Conservation (phyloP, 1,140 invertebrate genomes). For the Rhagoletis zephyria region DNA sequence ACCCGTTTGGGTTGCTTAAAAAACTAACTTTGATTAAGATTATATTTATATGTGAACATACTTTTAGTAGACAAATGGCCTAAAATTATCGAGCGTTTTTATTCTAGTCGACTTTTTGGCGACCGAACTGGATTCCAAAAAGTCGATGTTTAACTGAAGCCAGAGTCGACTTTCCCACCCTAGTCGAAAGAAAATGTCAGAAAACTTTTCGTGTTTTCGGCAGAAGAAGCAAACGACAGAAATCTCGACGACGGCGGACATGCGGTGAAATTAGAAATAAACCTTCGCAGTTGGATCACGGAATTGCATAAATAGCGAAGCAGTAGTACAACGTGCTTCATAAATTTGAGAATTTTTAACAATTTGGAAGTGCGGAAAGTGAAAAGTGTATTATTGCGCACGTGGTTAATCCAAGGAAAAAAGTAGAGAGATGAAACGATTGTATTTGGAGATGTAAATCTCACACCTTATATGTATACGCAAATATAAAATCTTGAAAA, state of each 20-base stretch:
- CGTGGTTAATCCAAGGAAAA: neutral
- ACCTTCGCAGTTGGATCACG: constrained; percentile 19
- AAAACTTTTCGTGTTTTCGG: neutral
- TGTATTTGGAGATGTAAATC: neutral
- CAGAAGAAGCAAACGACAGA: neutral
- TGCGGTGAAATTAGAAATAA: constrained; percentile 42
- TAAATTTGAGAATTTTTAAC: neutral
- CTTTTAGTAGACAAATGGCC: too few relatives aligned
- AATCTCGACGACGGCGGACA: neutral
- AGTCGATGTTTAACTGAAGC: too few relatives aligned
- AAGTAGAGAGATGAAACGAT: neutral
- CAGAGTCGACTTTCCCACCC: too few relatives aligned
- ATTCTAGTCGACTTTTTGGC: too few relatives aligned
- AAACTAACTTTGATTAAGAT: too few relatives aligned
- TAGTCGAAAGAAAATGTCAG: neutral
- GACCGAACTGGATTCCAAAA: too few relatives aligned
- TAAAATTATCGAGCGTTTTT: too few relatives aligned
- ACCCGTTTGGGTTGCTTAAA: too few relatives aligned
- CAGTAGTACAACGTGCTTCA: constrained; percentile 32
- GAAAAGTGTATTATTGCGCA: neutral
- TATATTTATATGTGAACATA: too few relatives aligned
- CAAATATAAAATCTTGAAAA: neutral
- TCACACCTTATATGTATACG: neutral
- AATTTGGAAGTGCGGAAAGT: constrained; percentile 34
- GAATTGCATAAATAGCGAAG: constrained; percentile 46